These are phyloP conservation scores for Dysmachus trigonus DNA, from an alignment of 2,888 invertebrate species.

Conservation along the genomic window DNA sequence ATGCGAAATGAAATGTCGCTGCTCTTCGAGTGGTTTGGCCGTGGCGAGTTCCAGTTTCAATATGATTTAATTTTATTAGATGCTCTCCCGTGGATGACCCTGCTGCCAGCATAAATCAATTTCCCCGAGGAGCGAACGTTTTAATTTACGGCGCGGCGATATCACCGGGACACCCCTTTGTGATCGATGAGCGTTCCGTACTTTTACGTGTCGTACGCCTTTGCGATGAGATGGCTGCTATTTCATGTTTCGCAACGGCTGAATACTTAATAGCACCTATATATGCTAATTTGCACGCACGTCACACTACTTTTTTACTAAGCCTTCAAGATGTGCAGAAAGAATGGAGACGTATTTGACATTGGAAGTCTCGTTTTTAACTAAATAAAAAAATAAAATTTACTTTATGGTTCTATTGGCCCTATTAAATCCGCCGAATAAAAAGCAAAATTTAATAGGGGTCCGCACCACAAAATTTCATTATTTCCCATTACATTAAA, in stretches of 20 bases:
- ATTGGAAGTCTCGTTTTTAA: too few relatives aligned
- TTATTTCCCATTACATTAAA: too few relatives aligned
- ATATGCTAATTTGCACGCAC: background rate
- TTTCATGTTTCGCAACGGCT: background rate
- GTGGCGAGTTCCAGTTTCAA: constrained; percentile 7
- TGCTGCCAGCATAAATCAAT: constrained; percentile 43
- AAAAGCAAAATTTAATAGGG: too few relatives aligned
- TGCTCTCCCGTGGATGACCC: background rate
- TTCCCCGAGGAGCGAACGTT: constrained; percentile 40
- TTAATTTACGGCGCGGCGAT: constrained; percentile 38
- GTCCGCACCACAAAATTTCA: too few relatives aligned
- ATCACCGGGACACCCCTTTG: constrained; percentile 10
- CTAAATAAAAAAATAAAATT: background rate
- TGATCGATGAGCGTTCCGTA: background rate
- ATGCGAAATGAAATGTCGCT: background rate
- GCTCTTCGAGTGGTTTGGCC: background rate
- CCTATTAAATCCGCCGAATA: too few relatives aligned
- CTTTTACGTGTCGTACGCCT: background rate
- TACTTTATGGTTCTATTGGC: background rate
- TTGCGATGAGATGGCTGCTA: background rate
- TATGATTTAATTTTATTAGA: constrained; percentile 44
- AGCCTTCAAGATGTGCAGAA: background rate
- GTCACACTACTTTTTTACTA: background rate
- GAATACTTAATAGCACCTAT: background rate
- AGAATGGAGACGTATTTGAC: background rate